Base-by-base conservation (phyloP, 1,140 invertebrate genomes). In the Zaprionus capensis region DNA sequence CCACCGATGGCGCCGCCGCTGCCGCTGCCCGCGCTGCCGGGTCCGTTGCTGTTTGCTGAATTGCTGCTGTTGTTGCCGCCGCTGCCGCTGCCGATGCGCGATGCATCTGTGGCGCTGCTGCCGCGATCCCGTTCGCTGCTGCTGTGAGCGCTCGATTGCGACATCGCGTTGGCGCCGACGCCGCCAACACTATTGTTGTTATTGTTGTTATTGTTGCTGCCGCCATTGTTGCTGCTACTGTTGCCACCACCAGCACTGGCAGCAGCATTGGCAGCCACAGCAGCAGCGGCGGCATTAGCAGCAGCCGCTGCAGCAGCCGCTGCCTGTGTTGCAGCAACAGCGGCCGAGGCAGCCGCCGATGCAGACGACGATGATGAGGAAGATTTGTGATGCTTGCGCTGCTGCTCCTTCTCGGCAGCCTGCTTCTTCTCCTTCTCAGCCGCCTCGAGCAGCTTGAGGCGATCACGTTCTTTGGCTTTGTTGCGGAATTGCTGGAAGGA, bases 381-480 rank as follows among this genome's bases (percentile, higher is more conserved):
- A 36, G 85, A 90, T 56, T 90, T 90, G 79, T 98, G 97, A 81
- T 95, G 94, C 91, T 96, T 94, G 41, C 91, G 91, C 28, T 91
- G 91, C 66, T 92, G 91, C 61, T 92, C 90, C 67, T 92, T 92
- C 46, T 93, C 95, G 86, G 97, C 97, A 69, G 94, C 96, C 92
- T 97, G 97, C 93, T 93, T 98, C 97, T 87, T 97, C 96, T 92
- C 98, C 97, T 91, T 97, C 97, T 92, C 97, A 96, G 81, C 94
- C 93, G 76, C 95, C 92, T 98, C 97, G 66, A 98, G 93, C 64
- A 96, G 96, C 91, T 97, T 95, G 94, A 98, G 97, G 93, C 97
- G 95, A 93, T 99, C 97, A 92, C 99, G 98, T 93, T 99, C 98
- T 93, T 98, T 97, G 9, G 98, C 98, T 94, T 98, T 96, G 91